These are phyloP conservation scores for Lobophora halterata DNA, from an alignment of 2,888 invertebrate genomes.

Conservation along the genomic window DNA sequence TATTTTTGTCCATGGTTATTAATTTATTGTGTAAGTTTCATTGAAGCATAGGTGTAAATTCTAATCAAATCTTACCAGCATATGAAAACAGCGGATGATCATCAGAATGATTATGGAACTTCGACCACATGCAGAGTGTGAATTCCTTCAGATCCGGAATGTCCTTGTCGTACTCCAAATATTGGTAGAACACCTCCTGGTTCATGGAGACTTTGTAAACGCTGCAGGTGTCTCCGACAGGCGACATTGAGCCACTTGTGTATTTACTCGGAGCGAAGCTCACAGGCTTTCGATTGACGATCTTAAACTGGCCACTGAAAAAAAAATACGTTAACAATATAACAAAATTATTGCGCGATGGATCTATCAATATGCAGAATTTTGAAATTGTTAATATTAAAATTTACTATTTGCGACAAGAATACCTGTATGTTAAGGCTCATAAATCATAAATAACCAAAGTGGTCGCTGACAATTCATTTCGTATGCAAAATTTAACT, in stretches of 20 bases:
- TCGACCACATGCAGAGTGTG: constrained; percentile 91
- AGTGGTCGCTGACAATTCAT: no score
- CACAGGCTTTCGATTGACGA: constrained; percentile 57
- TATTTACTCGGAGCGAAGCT: constrained; percentile 41
- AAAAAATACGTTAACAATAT: constrained; percentile 3
- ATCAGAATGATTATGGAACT: constrained; percentile 89
- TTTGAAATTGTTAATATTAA: no score
- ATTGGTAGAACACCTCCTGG: constrained; percentile 85
- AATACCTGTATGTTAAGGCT: no score
- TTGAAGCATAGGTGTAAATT: background rate
- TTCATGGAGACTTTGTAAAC: constrained; percentile 86
- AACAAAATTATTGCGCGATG: no score
- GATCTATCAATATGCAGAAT: no score
- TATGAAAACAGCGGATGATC: constrained; percentile 93
- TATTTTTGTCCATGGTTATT: no score
- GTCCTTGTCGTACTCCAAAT: constrained; percentile 86
- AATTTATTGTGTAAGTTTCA: background rate
- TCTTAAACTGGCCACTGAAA: constrained; percentile 57
- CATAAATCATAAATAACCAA: no score
- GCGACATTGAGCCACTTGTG: constrained; percentile 32
- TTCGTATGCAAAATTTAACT: no score
- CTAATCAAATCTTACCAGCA: constrained; percentile 86
- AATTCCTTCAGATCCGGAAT: constrained; percentile 90
- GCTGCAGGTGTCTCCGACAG: constrained; percentile 80
- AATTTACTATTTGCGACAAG: no score